These are phyloP conservation scores for Sycobia sp. DNA, from an alignment of 1,140 invertebrate genomes.

Conservation along the genomic window DNA sequence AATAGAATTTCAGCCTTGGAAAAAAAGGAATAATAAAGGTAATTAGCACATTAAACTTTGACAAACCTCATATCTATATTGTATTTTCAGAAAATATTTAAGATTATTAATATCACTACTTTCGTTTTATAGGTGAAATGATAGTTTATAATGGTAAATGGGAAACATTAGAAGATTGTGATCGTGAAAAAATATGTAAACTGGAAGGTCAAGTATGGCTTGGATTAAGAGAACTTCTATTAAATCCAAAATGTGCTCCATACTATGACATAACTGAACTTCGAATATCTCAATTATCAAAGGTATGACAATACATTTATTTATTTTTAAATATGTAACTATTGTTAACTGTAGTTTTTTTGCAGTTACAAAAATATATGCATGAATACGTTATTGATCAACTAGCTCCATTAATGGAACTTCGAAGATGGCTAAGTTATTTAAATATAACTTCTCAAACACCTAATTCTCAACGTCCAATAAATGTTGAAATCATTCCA, in stretches of 20 bases:
- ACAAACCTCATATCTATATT: too few relatives aligned
- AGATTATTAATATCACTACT: too few relatives aligned
- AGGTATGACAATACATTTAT: conserved; percentile 52
- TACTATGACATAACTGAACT: conserved; percentile 75
- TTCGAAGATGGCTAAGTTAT: conserved; percentile 72
- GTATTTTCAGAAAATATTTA: too few relatives aligned
- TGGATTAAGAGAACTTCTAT: conserved; percentile 69
- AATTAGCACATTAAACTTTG: conserved; percentile 36
- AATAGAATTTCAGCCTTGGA: conserved; percentile 73
- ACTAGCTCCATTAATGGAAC: conserved; percentile 73
- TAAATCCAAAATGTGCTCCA: conserved; percentile 67
- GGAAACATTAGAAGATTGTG: conserved; percentile 62
- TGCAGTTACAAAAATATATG: conserved; percentile 66
- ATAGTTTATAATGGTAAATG: conserved; percentile 67
- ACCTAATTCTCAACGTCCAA: conserved; percentile 44
- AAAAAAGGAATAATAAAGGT: conserved; percentile 63
- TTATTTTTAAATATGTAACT: conserved; percentile 2
- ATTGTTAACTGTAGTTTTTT: not conserved
- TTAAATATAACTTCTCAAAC: conserved; percentile 52
- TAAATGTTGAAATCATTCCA: conserved; percentile 67
- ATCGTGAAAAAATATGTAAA: conserved; percentile 65
- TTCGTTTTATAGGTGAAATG: conserved; percentile 39
- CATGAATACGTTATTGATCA: conserved; percentile 74
- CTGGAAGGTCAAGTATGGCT: conserved; percentile 77
- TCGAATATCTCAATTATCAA: conserved; percentile 67